Conservation (phyloP, 2,797 vertebrate genomes). For the Xenopus petersii region DNA sequence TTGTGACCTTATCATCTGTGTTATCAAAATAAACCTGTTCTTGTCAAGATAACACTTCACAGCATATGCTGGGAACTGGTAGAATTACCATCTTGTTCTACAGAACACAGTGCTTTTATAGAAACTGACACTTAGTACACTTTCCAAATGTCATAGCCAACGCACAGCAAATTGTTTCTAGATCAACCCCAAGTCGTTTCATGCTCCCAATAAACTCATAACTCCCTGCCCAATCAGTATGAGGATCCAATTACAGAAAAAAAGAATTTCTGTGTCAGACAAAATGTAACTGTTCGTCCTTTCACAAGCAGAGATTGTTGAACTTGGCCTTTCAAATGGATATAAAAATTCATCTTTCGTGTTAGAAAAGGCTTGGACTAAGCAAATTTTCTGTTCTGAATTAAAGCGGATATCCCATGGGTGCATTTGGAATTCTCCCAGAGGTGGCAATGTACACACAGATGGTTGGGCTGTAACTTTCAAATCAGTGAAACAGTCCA, state of each 20-base stretch:
- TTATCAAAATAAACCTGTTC: conserved; percentile 61
- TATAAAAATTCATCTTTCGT: too few species aligned
- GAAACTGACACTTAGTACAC: conserved; percentile 49
- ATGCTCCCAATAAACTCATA: conserved; percentile 40
- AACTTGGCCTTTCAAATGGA: too few species aligned
- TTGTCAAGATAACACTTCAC: conserved; percentile 33
- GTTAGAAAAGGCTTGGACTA: too few species aligned
- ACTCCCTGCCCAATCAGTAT: conserved; percentile 25
- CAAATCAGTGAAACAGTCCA: too few species aligned
- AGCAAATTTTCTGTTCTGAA: too few species aligned
- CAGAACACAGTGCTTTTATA: conserved; percentile 48
- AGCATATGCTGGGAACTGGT: conserved; percentile 47
- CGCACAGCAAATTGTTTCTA: conserved; percentile 43
- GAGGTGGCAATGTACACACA: too few species aligned
- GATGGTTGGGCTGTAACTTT: too few species aligned
- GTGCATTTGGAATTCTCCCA: too few species aligned
- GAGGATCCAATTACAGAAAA: conserved; percentile 26
- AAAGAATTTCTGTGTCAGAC: background rate
- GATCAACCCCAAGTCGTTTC: conserved; percentile 42
- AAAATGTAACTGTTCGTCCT: background rate
- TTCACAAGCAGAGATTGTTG: too few species aligned
- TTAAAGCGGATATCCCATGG: too few species aligned
- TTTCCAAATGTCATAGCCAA: conserved; percentile 47
- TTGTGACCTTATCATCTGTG: conserved; percentile 55
- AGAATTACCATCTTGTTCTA: conserved; percentile 51